phyloP scores from a whole-genome alignment of 1,140 invertebrate species.

The Penaeus indicus region DNA sequence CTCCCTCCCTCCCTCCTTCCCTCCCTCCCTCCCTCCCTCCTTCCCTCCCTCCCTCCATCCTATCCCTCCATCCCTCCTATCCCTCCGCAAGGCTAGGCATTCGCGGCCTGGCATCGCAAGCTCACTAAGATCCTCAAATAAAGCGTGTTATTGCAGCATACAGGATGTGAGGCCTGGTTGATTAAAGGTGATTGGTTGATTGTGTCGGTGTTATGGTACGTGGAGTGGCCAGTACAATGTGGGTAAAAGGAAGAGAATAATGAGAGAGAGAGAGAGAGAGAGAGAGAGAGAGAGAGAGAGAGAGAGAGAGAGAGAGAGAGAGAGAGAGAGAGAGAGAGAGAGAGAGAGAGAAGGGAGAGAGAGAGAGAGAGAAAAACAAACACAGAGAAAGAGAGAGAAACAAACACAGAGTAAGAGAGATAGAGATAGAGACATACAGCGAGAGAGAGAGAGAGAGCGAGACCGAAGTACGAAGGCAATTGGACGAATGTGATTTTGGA shows the following conservation, averaged over 20 bases:
- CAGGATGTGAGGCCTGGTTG: no score
- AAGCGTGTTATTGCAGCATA: no score
- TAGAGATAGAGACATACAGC: slow-evolving; percentile 1
- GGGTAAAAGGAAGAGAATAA: neutral
- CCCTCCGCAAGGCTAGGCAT: no score
- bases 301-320: slow-evolving; percentile 20
- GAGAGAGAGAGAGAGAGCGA: neutral
- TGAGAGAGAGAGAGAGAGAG: neutral
- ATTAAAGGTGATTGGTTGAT: no score
- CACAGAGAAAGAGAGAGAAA: neutral
- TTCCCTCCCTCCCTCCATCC: no score
- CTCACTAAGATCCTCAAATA: no score
- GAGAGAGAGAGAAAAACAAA: neutral
- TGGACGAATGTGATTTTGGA: no score
- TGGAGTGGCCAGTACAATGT: no score
- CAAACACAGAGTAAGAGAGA: neutral
- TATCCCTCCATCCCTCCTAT: no score
- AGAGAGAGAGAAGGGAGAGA: neutral
- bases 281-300: slow-evolving; percentile 26
- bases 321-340: slow-evolving; percentile 17
- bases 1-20: neutral
- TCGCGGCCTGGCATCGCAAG: no score
- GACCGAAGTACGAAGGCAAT: no score
- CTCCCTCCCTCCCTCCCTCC: neutral
- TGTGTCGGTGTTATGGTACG: no score